Conservation (phyloP, 2,113 vertebrate genomes). For the Mirza zaza region DNA sequence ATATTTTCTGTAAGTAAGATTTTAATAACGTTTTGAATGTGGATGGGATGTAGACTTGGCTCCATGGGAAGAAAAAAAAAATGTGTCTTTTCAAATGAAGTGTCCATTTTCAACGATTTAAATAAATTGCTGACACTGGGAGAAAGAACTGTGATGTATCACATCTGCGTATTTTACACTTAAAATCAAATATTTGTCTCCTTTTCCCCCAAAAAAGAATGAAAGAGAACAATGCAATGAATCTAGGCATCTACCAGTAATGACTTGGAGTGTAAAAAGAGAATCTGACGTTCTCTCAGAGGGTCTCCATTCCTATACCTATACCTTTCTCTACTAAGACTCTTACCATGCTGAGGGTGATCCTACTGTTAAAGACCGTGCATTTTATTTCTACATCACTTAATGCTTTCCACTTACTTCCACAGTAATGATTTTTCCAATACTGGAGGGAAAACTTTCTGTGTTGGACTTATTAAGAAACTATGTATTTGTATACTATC, state of each 20-base stretch:
- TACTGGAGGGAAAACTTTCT: not conserved
- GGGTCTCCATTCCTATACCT: not conserved
- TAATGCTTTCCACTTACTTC: not conserved
- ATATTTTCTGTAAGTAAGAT: not conserved
- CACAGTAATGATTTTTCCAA: not conserved
- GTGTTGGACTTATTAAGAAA: not conserved
- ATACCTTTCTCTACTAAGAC: not conserved
- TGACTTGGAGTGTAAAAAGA: not conserved
- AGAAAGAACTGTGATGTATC: not conserved
- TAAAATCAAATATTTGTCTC: not conserved
- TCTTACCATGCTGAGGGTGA: not conserved
- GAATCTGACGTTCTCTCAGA: rapidly evolving
- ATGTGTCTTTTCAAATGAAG: not conserved
- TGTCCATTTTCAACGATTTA: not conserved
- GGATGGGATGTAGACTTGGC: not conserved
- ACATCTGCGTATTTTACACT: not conserved
- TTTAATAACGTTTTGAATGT: not conserved
- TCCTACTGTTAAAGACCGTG: not conserved
- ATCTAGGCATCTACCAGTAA: not conserved
- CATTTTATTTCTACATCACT: not conserved
- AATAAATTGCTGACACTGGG: not conserved
- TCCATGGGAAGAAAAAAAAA: not conserved
- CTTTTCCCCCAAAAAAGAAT: not conserved
- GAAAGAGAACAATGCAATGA: not conserved
- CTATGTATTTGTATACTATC: not conserved